These are phyloP conservation scores for Apolygus lucorum DNA, from an alignment of 1,140 invertebrate species.

Conservation along the genomic window DNA sequence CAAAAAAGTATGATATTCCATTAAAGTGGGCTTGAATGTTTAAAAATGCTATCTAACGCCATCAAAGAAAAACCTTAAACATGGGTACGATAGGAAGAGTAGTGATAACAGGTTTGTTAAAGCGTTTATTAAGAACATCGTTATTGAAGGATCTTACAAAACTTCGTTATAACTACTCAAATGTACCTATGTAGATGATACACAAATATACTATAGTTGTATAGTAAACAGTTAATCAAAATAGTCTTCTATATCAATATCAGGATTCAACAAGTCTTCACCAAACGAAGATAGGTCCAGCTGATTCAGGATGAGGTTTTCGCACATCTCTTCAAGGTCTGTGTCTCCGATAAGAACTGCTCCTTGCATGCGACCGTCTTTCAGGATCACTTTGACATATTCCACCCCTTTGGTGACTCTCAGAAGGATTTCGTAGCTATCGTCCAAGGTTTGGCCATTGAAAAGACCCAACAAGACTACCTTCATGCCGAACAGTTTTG, in stretches of 20 bases:
- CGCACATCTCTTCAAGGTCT: constrained; percentile 94
- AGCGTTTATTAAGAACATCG: too few species aligned
- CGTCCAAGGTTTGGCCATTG: constrained; percentile 82
- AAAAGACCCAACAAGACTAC: constrained; percentile 87
- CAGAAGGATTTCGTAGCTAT: constrained; percentile 78
- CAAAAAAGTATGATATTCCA: too few species aligned
- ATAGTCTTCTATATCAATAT: constrained; percentile 97
- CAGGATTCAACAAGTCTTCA: constrained; percentile 86
- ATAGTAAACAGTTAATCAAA: constrained; percentile 93
- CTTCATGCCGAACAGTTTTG: constrained; percentile 90
- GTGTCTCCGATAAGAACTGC: constrained; percentile 95
- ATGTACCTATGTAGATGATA: too few species aligned
- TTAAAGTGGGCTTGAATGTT: too few species aligned
- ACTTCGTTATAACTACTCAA: too few species aligned
- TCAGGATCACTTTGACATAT: constrained; percentile 85
- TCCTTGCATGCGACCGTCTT: constrained; percentile 79
- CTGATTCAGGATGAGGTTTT: constrained; percentile 94
- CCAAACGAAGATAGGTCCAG: constrained; percentile 80
- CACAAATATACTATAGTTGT: too few species aligned
- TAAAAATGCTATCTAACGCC: too few species aligned
- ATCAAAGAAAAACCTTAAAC: too few species aligned
- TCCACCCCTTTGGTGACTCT: constrained; percentile 74
- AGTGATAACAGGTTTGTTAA: too few species aligned
- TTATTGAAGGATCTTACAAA: too few species aligned
- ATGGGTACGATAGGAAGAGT: too few species aligned